phyloP scores from a whole-genome alignment of 2,888 invertebrate genomes.

The Drosophila neoperkinsi region DNA sequence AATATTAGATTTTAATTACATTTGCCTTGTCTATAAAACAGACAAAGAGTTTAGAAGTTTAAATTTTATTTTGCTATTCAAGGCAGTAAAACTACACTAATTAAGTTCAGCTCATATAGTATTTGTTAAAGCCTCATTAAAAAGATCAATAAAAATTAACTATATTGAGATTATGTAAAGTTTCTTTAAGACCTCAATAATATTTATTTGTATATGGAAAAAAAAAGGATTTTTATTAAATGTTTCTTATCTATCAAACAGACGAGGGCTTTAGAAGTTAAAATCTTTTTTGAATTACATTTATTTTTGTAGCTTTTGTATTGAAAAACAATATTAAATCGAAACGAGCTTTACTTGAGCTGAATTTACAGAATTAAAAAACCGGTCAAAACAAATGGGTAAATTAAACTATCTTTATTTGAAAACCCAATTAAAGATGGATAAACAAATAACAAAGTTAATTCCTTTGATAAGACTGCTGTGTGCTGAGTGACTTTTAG shows the following conservation, averaged over 20 bases:
- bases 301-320: not conserved
- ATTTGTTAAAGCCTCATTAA: not conserved
- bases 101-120: not conserved
- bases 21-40: not conserved
- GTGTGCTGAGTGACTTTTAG: constrained; percentile 2
- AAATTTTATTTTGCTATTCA: not conserved
- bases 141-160: not conserved
- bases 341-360: not conserved
- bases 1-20: not conserved
- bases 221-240: not conserved
- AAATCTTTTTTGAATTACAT: not conserved
- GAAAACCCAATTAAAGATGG: not conserved
- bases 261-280: no score
- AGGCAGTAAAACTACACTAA: not conserved
- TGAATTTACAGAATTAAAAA: not conserved
- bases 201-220: not conserved
- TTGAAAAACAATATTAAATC: not conserved
- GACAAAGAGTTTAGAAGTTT: not conserved
- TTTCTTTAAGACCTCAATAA: not conserved
- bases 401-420: not conserved
- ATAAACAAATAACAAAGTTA: not conserved
- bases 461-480: not conserved
- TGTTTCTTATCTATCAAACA: not conserved
- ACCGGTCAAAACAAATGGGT: not conserved
- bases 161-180: not conserved